Evolutionary conservation across 1,140 invertebrate species (phyloP).

Genomic region (Pararge aegeria): DNA sequence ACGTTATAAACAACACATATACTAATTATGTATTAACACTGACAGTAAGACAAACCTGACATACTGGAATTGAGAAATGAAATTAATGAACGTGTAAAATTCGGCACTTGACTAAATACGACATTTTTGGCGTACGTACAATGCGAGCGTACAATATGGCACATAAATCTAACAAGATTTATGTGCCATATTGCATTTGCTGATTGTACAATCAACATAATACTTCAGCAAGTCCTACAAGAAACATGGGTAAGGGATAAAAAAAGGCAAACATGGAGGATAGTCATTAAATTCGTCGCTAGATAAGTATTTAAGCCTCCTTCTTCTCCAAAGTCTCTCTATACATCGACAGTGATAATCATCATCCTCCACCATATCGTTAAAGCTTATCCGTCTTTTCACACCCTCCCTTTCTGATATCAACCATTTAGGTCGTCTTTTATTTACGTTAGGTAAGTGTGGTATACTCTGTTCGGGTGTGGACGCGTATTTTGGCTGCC

Average conservation of each 20-base stretch:
- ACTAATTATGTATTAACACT: no score
- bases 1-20: no score
- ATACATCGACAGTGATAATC: constrained; percentile 32
- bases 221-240: neutral
- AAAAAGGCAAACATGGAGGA: constrained; percentile 20
- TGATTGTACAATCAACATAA: neutral
- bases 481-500: neutral
- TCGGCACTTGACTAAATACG: no score
- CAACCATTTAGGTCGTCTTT: constrained; percentile 8
- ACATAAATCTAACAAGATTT: no score
- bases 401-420: constrained; percentile 7
- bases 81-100: no score
- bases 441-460: neutral
- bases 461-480: neutral
- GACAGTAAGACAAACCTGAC: no score
- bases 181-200: no score
- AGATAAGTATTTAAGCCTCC: constrained; percentile 15
- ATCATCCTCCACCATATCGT: constrained; percentile 21
- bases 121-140: no score
- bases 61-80: no score
- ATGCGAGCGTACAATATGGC: no score
- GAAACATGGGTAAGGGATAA: neutral
- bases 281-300: constrained; percentile 21
- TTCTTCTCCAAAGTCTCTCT: constrained; percentile 22
- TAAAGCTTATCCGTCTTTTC: constrained; percentile 4